phyloP scores from a whole-genome alignment of 2,113 vertebrate genomes.

The Hemiprocne comata region DNA sequence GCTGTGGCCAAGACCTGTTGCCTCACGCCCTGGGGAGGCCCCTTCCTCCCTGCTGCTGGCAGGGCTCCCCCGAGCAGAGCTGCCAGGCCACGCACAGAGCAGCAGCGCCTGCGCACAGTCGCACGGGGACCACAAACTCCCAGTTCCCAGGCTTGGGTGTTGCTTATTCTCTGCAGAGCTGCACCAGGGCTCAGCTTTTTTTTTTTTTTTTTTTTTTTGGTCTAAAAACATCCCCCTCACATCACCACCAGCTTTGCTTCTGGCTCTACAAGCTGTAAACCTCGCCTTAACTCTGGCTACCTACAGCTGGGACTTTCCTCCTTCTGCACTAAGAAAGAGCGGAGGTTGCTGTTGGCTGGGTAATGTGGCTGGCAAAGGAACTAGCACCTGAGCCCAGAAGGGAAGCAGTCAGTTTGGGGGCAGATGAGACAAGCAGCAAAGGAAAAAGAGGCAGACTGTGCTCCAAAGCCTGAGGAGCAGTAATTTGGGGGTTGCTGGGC shows the following conservation, averaged over 20 bases:
- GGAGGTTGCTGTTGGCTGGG: not conserved
- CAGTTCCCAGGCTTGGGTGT: not conserved
- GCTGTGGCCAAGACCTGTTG: not conserved
- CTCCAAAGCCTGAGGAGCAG: not conserved
- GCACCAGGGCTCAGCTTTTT: not conserved
- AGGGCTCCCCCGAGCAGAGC: not conserved
- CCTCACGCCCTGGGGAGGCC: not conserved
- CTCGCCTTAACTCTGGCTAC: not conserved
- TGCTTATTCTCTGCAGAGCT: constrained; percentile 2
- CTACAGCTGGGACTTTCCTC: not conserved
- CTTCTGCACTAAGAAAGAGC: not conserved
- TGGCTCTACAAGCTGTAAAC: not conserved
- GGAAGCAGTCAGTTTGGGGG: not conserved
- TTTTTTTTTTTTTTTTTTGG: too few species aligned
- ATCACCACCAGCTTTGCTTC: not conserved
- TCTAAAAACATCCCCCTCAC: not conserved
- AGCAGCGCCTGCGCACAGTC: not conserved
- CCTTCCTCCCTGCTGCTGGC: not conserved
- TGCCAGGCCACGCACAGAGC: too few species aligned
- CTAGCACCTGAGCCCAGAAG: not conserved
- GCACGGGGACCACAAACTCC: not conserved
- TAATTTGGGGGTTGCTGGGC: not conserved
- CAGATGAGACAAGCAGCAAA: not conserved
- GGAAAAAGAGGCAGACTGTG: not conserved
- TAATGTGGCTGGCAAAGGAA: not conserved